Base-by-base conservation (phyloP, 2,888 invertebrate species). In the Willowsia nigromaculata region DNA sequence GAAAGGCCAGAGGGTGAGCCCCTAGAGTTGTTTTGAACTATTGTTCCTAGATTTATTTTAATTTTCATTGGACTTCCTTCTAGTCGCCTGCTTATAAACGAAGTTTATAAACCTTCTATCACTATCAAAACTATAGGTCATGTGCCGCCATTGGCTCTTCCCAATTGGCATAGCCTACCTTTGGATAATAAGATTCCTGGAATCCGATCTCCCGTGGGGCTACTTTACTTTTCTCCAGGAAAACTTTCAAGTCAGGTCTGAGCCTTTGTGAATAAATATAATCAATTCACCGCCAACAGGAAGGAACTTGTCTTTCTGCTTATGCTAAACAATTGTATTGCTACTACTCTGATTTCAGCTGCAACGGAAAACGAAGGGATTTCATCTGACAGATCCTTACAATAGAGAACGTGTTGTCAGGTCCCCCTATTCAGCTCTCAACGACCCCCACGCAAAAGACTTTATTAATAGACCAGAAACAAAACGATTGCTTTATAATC, bases 171-270 rank as follows among this genome's bases (percentile, higher is more conserved):
- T 9, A 56, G 87, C 1, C 30, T 92, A 22, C 88, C 90, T 6
- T 47, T 92, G 30, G 84, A 88, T 59, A 27, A 56, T 7, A 92
- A 92, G 82, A 89, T 92, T 30, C 92, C 92, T 9, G 6, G 18
- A 2, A 85, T 92, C 1, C 83, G 80, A 47, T 81, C 84, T 27
- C 90, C 90, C n/a, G 59, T 22, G 27, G 87, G 68, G 25, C 56
- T 85, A 15, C 25, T 80, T 43, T 86, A 88, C 62, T 91, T 81
- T 76, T 80, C 90, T 25, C 85, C 88, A 30, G 91, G 91, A 56
- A 88, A 85, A 62, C 53, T 90, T 43, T 74, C 37, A 15, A 22
- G n/a, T 11, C 53, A 87, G 59, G 87, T 82, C 27, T 47, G 18
- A 27, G 40, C 18, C 47, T 40, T 27, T 27, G 1, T 33, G n/a